These are phyloP conservation scores for Pteropus rufus DNA, from an alignment of 2,797 vertebrate genomes.

Conservation along the genomic window DNA sequence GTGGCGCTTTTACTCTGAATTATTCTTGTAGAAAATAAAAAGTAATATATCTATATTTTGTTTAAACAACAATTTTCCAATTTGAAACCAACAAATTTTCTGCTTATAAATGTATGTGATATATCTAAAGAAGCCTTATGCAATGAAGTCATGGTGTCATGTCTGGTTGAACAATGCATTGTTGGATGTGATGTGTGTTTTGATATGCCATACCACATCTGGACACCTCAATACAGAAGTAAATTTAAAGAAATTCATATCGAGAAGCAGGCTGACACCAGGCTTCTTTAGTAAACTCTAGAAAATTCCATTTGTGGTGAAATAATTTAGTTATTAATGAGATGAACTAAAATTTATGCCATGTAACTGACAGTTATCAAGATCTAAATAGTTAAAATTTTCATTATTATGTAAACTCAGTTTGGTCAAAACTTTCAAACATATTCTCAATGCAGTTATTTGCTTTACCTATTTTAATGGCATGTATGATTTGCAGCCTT, in stretches of 20 bases:
- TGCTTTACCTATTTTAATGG: neutral
- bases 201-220: neutral
- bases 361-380: neutral
- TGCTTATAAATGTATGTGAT: conserved; percentile 16
- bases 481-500: neutral
- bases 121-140: neutral
- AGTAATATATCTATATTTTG: neutral
- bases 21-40: conserved; percentile 48
- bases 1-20: conserved; percentile 29
- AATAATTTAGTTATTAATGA: neutral
- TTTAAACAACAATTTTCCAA: neutral
- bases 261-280: neutral
- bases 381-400: neutral
- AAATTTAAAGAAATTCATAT: neutral
- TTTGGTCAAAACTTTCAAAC: neutral
- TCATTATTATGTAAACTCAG: neutral
- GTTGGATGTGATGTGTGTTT: neutral
- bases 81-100: conserved; percentile 41
- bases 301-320: neutral
- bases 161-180: neutral
- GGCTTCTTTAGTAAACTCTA: neutral
- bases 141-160: neutral
- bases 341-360: neutral
- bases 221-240: neutral
- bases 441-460: neutral